Percentiles rank a stretch among this genome's conserved stretches.
These are phyloP conservation scores for Microcebus jonahi DNA, from an alignment of 2,113 vertebrate genomes.

Conservation along the genomic window DNA sequence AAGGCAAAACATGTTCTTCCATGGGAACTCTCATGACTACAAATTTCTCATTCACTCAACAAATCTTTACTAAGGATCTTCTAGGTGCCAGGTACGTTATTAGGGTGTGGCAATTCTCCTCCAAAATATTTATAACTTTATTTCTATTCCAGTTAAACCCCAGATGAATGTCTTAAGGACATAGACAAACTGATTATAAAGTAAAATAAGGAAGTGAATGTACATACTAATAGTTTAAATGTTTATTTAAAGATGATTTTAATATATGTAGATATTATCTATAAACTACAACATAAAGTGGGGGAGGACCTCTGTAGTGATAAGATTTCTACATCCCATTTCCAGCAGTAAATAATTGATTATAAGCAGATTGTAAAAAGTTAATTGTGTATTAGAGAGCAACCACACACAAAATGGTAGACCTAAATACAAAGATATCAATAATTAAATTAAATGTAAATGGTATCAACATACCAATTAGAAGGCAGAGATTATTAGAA, in stretches of 20 bases:
- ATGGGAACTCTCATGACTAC: neutral
- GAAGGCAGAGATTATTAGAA: neutral
- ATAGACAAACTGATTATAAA: neutral
- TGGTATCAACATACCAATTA: neutral
- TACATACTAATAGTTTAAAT: neutral
- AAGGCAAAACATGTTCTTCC: neutral
- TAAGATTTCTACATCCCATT: neutral
- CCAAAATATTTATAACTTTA: neutral
- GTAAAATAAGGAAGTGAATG: neutral
- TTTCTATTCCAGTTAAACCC: neutral
- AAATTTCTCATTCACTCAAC: neutral
- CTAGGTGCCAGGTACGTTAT: neutral
- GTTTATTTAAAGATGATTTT: neutral
- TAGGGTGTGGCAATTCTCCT: neutral
- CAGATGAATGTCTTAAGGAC: neutral
- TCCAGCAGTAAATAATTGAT: neutral
- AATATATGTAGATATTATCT: neutral
- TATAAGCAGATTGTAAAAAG: neutral
- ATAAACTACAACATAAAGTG: neutral
- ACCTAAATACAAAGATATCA: neutral
- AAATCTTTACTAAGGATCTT: neutral
- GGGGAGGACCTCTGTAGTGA: neutral
- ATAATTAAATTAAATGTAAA: neutral
- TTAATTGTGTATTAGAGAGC: neutral
- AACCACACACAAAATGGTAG: neutral